These are phyloP conservation scores for Lacanobia oleracea DNA, from an alignment of 2,888 invertebrate species.

Conservation along the genomic window DNA sequence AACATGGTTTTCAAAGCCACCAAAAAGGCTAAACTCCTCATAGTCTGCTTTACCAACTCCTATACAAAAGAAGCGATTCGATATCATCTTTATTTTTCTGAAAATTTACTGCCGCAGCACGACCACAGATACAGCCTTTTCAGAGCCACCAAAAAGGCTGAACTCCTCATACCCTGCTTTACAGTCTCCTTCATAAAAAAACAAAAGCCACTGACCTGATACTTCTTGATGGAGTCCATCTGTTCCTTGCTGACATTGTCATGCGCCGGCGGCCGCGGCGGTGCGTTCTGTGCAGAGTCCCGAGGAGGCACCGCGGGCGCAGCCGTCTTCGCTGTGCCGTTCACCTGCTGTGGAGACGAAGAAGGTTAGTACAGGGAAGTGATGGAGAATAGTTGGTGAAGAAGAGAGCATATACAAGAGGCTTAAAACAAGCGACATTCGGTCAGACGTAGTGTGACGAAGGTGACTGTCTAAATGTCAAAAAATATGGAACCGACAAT, in stretches of 20 bases:
- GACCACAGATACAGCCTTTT: neutral
- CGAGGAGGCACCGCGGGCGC: slow-evolving; percentile 92
- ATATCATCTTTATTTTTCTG: too few relatives aligned
- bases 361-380: slow-evolving; percentile 14
- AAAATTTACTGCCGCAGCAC: neutral
- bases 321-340: slow-evolving; percentile 91
- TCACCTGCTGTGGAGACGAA: slow-evolving; percentile 79
- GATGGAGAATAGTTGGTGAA: too few relatives aligned
- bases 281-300: slow-evolving; percentile 86
- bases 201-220: slow-evolving; percentile 92
- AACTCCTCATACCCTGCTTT: neutral
- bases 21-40: too few relatives aligned
- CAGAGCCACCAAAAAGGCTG: neutral
- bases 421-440: too few relatives aligned
- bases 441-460: too few relatives aligned
- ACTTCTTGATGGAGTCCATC: slow-evolving; percentile 97
- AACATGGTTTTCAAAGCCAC: too few relatives aligned
- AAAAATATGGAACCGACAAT: too few relatives aligned
- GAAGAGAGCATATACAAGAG: neutral
- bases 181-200: too few relatives aligned
- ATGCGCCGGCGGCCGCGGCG: slow-evolving; percentile 87
- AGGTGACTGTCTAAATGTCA: too few relatives aligned
- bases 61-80: too few relatives aligned
- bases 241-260: slow-evolving; percentile 95
- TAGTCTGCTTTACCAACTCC: too few relatives aligned